Base-by-base conservation (phyloP, 2,888 invertebrate species). In the Eristalis arbustorum region DNA sequence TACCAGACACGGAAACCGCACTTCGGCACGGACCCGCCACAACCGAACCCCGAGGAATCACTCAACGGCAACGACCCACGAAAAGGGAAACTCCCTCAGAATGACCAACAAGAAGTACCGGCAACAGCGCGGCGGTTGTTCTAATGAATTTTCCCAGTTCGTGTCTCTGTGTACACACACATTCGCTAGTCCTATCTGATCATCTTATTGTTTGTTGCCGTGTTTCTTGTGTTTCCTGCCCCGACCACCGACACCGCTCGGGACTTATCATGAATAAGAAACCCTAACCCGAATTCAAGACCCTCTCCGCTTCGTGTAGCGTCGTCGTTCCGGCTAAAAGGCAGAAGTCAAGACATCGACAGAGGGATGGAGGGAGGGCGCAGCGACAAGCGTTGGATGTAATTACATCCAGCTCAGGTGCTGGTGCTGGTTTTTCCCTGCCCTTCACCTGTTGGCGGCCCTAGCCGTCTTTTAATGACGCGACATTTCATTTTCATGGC, bases 361-460 rank as follows among this genome's bases (percentile, higher is more conserved):
- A 67, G 49, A 49, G 49, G n/a, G n/a, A n/a, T n/a, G n/a, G n/a
- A 40, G 5, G 25, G 8, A 13, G 31, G 10, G 11, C 5, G 25
- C 14, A 23, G 37, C 63, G 13, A 5, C 22, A 64, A 64, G 18
- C 18, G 74, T 74, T 62, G 62, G 62, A 73, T 81, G 74, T 81
- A 81, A 81, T 81, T 75, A 81, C 81, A 81, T 69, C 81, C 75
- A 63, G 42, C 59, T 69, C 81, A 81, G 81, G 81, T 81, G 81
- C 59, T 1, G 25, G 59, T 59, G 23, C 2, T 3, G 25, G 3
- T 25, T 1, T 56, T 69, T 75, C 63, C 63, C 28, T 23, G 23
- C n/a, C 61, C 49, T 18, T 61, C 37, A 14, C 74, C 63, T 64
- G 74, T 74, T 68, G 69, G 71, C 40, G 67, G 34, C 40, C 56